Percentiles rank a stretch among this genome's conserved stretches.
Evolutionary conservation across 2,888 invertebrate genomes (phyloP).

Genomic region (Sclerodermus sp.): DNA sequence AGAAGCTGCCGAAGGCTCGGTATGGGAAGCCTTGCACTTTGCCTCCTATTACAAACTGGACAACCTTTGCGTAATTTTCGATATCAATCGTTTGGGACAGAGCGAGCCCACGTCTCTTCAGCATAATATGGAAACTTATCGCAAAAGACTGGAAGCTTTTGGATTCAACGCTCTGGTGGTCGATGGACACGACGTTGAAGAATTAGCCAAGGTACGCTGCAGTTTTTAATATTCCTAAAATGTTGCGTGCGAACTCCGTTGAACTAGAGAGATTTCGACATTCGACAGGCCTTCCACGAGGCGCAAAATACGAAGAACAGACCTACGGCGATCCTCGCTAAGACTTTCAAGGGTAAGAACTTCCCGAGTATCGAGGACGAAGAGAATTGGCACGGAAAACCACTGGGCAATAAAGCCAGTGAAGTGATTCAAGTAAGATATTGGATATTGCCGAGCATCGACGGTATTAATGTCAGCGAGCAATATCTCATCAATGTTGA

Average conservation of each 20-base stretch:
- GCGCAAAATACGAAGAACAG: constrained; percentile 74
- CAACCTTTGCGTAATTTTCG: constrained; percentile 95
- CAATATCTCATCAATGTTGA: not conserved
- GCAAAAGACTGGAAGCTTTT: constrained; percentile 83
- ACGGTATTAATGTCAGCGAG: not conserved
- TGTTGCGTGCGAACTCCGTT: not conserved
- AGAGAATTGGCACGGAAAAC: constrained; percentile 98
- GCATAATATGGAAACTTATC: constrained; percentile 87
- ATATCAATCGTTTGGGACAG: constrained; percentile 96
- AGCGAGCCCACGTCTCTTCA: constrained; percentile 93
- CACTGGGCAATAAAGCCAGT: constrained; percentile 81
- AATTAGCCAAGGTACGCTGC: constrained; percentile 73
- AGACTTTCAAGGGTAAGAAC: constrained; percentile 92
- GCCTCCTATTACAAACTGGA: constrained; percentile 93
- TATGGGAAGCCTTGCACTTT: constrained; percentile 97
- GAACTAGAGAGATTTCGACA: not conserved
- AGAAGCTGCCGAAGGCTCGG: constrained; percentile 96
- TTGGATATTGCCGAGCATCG: too few relatives aligned
- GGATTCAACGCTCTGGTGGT: constrained; percentile 89
- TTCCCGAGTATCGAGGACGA: constrained; percentile 89
- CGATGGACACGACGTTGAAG: constrained; percentile 95
- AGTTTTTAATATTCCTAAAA: constrained; percentile 1
- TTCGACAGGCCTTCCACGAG: constrained; percentile 75
- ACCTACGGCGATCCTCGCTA: constrained; percentile 92
- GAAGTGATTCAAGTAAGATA: constrained; percentile 63